Evolutionary conservation across 2,888 invertebrate species (phyloP).

Genomic region (Cataglyphis rosenhaueri): DNA sequence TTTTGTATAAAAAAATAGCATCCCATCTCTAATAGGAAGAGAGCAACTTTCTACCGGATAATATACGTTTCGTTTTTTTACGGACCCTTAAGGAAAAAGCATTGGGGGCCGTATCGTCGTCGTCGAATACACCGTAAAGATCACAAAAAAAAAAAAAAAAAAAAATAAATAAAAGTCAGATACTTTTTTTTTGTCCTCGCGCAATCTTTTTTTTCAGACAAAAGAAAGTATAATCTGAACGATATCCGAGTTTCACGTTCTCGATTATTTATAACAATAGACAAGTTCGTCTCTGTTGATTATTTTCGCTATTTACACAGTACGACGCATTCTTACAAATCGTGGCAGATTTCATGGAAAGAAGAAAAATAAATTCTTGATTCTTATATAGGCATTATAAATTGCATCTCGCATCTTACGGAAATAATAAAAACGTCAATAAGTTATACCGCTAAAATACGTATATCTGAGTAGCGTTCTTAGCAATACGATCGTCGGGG

Average conservation of each 20-base stretch:
- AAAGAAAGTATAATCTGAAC: not conserved
- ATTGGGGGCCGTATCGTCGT: not conserved
- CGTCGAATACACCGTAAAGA: conserved; percentile 55
- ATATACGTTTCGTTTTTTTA: conserved; percentile 64
- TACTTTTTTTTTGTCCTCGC: conserved; percentile 45
- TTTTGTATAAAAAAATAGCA: conserved; percentile 61
- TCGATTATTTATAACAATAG: not conserved
- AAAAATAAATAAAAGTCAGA: conserved; percentile 67
- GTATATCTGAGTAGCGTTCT: not conserved
- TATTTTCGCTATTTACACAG: not conserved
- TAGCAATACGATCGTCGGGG: conserved; percentile 19
- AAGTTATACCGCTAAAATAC: not conserved
- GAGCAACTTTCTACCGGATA: conserved; percentile 67
- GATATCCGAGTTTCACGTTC: not conserved
- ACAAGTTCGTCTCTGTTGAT: not conserved
- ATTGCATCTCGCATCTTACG: not conserved
- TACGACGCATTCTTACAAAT: not conserved
- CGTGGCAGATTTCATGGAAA: not conserved
- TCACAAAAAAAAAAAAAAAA: conserved; percentile 68
- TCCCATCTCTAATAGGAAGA: conserved; percentile 49
- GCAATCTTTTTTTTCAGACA: conserved; percentile 6
- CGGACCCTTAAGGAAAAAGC: conserved; percentile 15
- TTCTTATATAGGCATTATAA: not conserved
- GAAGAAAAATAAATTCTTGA: not conserved
- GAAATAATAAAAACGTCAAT: conserved; percentile 22